Conservation (phyloP, 2,797 vertebrate genomes). For the Anniella stebbinsi region DNA sequence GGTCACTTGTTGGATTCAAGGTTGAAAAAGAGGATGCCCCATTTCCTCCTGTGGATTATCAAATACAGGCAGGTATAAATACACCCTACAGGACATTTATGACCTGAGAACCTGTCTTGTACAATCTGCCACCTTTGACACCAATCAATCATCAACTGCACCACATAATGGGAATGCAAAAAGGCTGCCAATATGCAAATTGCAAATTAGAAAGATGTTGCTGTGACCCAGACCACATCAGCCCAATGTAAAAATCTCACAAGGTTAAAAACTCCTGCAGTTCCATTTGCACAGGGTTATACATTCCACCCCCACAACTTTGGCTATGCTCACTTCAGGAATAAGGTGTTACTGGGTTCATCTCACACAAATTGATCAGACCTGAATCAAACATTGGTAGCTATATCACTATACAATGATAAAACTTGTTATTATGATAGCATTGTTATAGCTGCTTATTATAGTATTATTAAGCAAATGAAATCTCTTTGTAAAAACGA, state of each 20-base stretch:
- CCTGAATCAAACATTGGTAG: not conserved
- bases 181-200: not conserved
- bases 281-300: not conserved
- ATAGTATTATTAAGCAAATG: not conserved
- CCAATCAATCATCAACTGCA: not conserved
- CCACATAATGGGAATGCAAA: not conserved
- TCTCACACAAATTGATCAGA: not conserved
- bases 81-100: not conserved
- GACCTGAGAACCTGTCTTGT: not conserved
- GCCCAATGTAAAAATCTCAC: not conserved
- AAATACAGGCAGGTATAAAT: not conserved
- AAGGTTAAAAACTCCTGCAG: not conserved
- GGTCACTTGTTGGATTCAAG: not conserved
- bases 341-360: conserved; percentile 26
- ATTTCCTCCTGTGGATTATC: not conserved
- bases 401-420: not conserved
- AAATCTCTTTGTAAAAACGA: not conserved
- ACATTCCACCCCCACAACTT: not conserved
- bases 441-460: not conserved
- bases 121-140: not conserved
- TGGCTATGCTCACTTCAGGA: not conserved
- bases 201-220: conserved; percentile 7
- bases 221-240: conserved; percentile 17
- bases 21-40: not conserved
- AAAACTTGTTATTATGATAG: not conserved